Conservation (phyloP, 2,797 vertebrate genomes). For the Euthynnus affinis region DNA sequence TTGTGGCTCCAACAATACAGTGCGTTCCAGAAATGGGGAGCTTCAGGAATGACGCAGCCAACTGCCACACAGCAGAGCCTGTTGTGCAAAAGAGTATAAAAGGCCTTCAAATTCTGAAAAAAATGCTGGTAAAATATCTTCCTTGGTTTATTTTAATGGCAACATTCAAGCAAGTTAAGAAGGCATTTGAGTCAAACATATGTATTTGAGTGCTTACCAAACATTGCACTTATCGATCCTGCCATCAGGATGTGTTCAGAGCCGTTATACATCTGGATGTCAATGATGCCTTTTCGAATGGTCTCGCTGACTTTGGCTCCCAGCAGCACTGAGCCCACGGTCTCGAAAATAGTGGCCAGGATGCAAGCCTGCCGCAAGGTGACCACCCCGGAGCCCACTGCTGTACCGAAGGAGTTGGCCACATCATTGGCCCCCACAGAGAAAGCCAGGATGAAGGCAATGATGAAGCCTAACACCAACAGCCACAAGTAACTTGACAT, state of each 20-base stretch:
- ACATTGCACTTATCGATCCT: slow-evolving; percentile 95
- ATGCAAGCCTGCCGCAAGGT: slow-evolving; percentile 94
- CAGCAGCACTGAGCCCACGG: slow-evolving; percentile 92
- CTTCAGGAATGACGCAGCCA: slow-evolving; percentile 94
- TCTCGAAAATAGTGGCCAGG: slow-evolving; percentile 95
- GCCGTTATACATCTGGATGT: slow-evolving; percentile 90
- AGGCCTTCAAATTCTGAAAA: background rate
- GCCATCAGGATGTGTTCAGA: slow-evolving; percentile 90
- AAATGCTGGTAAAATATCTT: background rate
- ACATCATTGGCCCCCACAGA: slow-evolving; percentile 98
- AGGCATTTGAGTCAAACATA: background rate
- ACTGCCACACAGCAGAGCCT: slow-evolving; percentile 98
- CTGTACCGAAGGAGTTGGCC: slow-evolving; percentile 97
- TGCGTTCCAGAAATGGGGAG: slow-evolving; percentile 98
- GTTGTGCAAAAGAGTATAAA: slow-evolving; percentile 39
- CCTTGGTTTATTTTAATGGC: background rate
- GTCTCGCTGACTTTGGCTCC: slow-evolving; percentile 97
- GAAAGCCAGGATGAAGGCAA: slow-evolving; percentile 96
- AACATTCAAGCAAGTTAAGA: background rate
- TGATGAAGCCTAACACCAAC: slow-evolving; percentile 92
- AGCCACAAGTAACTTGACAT: slow-evolving; percentile 88
- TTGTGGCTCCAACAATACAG: slow-evolving; percentile 97
- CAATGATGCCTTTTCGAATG: slow-evolving; percentile 94
- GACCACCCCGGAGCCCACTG: slow-evolving; percentile 96
- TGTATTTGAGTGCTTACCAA: slow-evolving; percentile 81